phyloP scores from a whole-genome alignment of 64 coral and sea anemone species.

The Astreopora myriophthalma region DNA sequence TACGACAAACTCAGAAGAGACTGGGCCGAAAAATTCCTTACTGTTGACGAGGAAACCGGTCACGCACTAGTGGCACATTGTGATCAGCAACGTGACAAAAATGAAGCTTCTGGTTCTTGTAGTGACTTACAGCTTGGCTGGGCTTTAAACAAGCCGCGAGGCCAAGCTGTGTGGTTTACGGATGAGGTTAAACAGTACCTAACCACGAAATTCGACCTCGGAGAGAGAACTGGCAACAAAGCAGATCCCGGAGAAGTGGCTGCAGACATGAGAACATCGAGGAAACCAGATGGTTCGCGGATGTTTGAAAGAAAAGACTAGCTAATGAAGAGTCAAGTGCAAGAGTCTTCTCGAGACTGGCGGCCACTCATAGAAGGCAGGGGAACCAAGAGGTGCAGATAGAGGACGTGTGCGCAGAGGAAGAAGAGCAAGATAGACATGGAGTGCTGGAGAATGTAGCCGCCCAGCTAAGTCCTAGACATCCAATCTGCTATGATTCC shows the following conservation, averaged over 20 bases:
- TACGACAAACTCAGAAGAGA: background rate
- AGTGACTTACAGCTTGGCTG: background rate
- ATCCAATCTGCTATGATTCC: background rate
- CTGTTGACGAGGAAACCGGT: slow-evolving; percentile 16
- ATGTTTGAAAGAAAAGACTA: background rate
- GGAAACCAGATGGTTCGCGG: background rate
- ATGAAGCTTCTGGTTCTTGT: background rate
- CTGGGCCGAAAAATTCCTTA: slow-evolving; percentile 38
- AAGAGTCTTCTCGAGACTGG: background rate
- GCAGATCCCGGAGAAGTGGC: background rate
- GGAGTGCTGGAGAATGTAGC: background rate
- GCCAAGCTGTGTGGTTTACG: background rate
- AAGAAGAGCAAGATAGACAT: background rate
- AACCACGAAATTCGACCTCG: background rate
- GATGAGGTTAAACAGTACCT: background rate
- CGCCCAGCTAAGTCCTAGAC: background rate
- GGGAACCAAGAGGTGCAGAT: background rate
- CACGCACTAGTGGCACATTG: background rate
- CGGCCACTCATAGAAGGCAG: background rate
- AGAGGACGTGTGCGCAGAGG: background rate
- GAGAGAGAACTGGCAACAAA: background rate
- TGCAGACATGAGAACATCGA: background rate
- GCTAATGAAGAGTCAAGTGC: background rate
- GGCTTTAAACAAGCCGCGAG: background rate
- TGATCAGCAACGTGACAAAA: background rate